Evolutionary conservation across 2,888 invertebrate species (phyloP).

Genomic region (Dugesia japonica): DNA sequence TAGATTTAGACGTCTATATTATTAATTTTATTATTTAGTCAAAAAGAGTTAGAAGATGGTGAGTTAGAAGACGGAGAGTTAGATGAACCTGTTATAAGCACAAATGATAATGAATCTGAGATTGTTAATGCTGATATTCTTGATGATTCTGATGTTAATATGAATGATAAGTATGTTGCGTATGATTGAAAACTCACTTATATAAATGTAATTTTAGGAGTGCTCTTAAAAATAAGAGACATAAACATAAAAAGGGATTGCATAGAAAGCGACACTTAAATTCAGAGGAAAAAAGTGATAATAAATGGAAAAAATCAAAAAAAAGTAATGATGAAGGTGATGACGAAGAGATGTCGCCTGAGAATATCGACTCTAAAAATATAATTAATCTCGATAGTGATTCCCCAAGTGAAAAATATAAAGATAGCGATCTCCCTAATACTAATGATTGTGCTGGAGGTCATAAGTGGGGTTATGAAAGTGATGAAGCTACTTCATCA

Average conservation of each 20-base stretch:
- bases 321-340: background rate
- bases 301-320: background rate
- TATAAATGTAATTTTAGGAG: background rate
- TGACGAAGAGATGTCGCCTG: background rate
- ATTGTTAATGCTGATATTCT: background rate
- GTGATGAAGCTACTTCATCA: too few relatives aligned
- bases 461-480: too few relatives aligned
- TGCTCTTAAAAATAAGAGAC: background rate
- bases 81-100: too few relatives aligned
- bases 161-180: background rate
- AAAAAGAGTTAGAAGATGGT: slow-evolving; percentile 12
- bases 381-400: too few relatives aligned
- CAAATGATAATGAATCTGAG: background rate
- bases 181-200: too few relatives aligned
- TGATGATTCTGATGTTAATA: background rate
- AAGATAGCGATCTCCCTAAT: too few relatives aligned
- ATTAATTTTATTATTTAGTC: background rate
- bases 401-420: too few relatives aligned
- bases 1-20: background rate
- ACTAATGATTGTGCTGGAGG: too few relatives aligned
- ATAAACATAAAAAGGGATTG: background rate
- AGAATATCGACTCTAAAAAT: too few relatives aligned
- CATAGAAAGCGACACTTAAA: background rate
- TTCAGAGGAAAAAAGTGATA: background rate
- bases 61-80: slow-evolving; percentile 25